Conservation (phyloP, 2,888 invertebrate genomes). For the Mayetiola destructor region DNA sequence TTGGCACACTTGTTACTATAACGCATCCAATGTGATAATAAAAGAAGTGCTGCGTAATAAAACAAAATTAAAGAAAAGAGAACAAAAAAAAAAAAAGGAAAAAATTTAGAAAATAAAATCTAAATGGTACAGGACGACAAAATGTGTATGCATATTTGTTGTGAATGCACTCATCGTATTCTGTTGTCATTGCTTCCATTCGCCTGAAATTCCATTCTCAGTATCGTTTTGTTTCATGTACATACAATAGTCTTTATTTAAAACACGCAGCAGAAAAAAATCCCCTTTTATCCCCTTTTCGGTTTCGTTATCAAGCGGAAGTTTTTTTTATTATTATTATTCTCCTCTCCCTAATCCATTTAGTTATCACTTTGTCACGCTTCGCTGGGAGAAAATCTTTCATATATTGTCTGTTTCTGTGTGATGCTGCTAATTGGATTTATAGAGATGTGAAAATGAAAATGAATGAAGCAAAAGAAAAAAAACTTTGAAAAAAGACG, state of each 20-base stretch:
- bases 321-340: background rate
- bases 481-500: too few species aligned
- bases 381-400: too few species aligned
- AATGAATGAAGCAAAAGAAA: too few species aligned
- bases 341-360: background rate
- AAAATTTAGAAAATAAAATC: background rate
- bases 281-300: background rate
- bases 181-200: too few species aligned
- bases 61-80: background rate
- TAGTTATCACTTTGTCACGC: background rate
- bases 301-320: background rate
- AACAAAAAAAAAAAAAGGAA: background rate
- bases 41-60: constrained; percentile 3
- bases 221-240: too few species aligned
- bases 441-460: constrained; percentile 7
- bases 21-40: background rate
- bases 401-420: too few species aligned
- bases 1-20: background rate
- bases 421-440: constrained; percentile 8
- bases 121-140: too few species aligned
- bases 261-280: too few species aligned
- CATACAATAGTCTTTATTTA: too few species aligned
- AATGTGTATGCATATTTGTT: background rate
- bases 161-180: background rate
- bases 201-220: background rate